Conservation (phyloP, 2,797 vertebrate genomes). For the Pteronotus mesoamericanus region DNA sequence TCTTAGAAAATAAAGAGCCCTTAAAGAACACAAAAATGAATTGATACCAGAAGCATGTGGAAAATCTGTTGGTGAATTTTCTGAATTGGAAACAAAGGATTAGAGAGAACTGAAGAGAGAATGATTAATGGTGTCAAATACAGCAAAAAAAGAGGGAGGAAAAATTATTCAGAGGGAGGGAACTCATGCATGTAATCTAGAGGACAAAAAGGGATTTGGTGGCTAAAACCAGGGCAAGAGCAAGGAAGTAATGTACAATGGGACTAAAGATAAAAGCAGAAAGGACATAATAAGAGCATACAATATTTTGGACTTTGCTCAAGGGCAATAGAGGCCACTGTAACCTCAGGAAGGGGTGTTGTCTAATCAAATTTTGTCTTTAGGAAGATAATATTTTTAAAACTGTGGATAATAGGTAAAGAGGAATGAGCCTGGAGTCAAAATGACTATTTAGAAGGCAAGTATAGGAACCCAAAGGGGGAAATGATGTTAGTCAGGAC, state of each 20-base stretch:
- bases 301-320: neutral
- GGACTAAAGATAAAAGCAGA: neutral
- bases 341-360: neutral
- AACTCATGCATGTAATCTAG: neutral
- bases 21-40: neutral
- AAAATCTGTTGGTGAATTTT: neutral
- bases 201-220: neutral
- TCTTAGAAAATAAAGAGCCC: neutral
- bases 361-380: neutral
- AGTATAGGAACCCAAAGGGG: neutral
- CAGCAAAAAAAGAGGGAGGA: neutral
- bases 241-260: neutral
- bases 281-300: neutral
- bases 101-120: neutral
- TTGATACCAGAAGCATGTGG: neutral
- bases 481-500: neutral
- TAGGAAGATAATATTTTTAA: neutral
- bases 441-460: neutral
- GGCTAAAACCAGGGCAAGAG: neutral
- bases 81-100: neutral
- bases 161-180: neutral
- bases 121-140: neutral
- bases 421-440: neutral
- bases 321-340: neutral
- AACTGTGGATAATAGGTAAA: neutral